Conservation (phyloP, 2,888 invertebrate species). For the Lycocerus yunnanus region DNA sequence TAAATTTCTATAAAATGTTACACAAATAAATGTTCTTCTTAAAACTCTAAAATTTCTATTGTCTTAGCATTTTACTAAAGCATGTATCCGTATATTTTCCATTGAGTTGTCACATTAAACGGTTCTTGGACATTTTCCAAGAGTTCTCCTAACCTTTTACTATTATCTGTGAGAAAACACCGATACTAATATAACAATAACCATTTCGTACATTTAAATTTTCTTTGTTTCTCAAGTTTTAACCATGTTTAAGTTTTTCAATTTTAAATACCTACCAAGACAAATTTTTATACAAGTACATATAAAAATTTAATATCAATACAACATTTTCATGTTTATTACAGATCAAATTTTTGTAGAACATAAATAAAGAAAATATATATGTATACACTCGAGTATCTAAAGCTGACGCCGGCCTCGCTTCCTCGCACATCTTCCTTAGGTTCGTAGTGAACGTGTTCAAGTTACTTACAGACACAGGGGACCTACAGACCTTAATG, state of each 20-base stretch:
- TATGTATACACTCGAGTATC: no score
- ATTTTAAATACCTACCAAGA: no score
- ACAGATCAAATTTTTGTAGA: no score
- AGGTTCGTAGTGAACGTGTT: no score
- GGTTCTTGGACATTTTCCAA: slow-evolving; percentile 22
- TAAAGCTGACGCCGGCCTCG: no score
- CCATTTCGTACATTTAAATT: slow-evolving; percentile 1
- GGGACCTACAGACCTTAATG: no score
- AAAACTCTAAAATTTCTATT: slow-evolving; percentile 14
- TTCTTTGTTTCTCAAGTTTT: not conserved
- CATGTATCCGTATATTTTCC: slow-evolving; percentile 24
- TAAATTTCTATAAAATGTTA: not conserved
- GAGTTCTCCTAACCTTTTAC: slow-evolving; percentile 3
- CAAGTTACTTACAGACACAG: no score
- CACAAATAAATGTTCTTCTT: slow-evolving; percentile 15
- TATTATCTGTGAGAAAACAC: slow-evolving; percentile 13
- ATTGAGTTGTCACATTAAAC: slow-evolving; percentile 27
- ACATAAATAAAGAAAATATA: no score
- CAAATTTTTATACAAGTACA: no score
- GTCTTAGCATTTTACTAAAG: slow-evolving; percentile 21
- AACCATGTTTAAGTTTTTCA: not conserved
- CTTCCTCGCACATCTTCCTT: no score
- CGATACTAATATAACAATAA: slow-evolving; percentile 14
- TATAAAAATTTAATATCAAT: no score
- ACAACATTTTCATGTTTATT: no score